Conservation (phyloP, 1,140 invertebrate species). For the Bombus fervidus region DNA sequence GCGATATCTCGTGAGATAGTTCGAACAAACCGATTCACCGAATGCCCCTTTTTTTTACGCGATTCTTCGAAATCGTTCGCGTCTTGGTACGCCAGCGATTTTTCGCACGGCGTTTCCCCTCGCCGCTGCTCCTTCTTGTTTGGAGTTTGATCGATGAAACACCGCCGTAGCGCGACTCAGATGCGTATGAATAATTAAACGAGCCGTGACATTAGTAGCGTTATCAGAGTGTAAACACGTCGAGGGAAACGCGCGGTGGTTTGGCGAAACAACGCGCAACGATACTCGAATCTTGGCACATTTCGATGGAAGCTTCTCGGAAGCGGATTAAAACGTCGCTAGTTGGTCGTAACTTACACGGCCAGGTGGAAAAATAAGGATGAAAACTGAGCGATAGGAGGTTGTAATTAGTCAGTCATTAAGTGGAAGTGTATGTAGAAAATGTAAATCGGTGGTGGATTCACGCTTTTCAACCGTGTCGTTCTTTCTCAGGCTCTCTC, state of each 20-base stretch:
- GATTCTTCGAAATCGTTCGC: not conserved
- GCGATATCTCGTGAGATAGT: constrained; percentile 17
- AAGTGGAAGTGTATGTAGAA: not conserved
- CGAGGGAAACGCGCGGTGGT: not conserved
- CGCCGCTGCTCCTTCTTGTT: not conserved
- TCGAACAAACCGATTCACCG: not conserved
- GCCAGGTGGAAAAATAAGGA: not conserved
- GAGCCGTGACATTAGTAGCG: constrained; percentile 9
- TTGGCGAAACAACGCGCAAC: not conserved
- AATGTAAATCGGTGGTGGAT: too few species aligned
- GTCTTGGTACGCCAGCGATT: not conserved
- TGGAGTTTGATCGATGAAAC: not conserved
- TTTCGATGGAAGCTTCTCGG: not conserved
- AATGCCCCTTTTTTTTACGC: not conserved
- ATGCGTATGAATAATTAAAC: constrained; percentile 6
- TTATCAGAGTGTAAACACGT: constrained; percentile 16
- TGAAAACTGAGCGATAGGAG: not conserved
- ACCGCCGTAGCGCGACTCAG: not conserved
- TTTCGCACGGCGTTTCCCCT: not conserved
- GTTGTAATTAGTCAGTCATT: not conserved
- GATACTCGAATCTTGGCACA: not conserved
- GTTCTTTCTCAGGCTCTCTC: not conserved
- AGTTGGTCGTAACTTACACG: too few species aligned
- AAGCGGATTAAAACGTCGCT: not conserved
- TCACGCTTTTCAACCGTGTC: not conserved